Evolutionary conservation across 2,797 vertebrate species (phyloP).

Genomic region (Enteromius radiatus): DNA sequence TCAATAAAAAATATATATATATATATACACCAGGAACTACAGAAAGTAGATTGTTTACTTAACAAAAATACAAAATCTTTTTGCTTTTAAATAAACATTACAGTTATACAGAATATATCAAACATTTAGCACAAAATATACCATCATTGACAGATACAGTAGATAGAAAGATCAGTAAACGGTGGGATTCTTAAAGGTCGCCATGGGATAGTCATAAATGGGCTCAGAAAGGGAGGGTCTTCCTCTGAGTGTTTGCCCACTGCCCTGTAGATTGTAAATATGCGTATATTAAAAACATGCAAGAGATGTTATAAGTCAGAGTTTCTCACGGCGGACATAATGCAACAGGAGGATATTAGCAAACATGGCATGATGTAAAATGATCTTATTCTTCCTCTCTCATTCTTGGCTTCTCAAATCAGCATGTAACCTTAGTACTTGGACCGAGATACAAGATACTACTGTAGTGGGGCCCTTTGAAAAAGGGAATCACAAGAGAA

Average conservation of each 20-base stretch:
- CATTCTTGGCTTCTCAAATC: not conserved
- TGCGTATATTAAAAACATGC: not conserved
- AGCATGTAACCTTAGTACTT: not conserved
- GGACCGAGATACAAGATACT: conserved; percentile 4
- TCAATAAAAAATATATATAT: not conserved
- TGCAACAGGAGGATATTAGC: conserved; percentile 31
- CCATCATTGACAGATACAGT: not conserved
- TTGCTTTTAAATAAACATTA: conserved; percentile 27
- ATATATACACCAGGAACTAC: not conserved
- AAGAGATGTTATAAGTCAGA: not conserved
- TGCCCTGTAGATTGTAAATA: conserved; percentile 32
- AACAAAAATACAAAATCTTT: conserved; percentile 16
- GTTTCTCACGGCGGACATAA: conserved; percentile 6
- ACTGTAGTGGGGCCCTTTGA: conserved; percentile 11
- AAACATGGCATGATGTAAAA: not conserved
- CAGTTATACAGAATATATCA: not conserved
- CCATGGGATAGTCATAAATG: conserved; percentile 50
- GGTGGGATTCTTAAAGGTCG: conserved; percentile 24
- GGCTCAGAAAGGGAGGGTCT: conserved; percentile 14
- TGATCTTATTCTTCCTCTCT: conserved; percentile 6
- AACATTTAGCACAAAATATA: not conserved
- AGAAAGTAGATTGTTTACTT: not conserved
- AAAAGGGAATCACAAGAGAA: conserved; percentile 3
- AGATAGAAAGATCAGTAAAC: conserved; percentile 20
- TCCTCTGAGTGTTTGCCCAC: not conserved